Evolutionary conservation across 2,888 invertebrate species (phyloP).

Genomic region (Alentia gelatinosa): DNA sequence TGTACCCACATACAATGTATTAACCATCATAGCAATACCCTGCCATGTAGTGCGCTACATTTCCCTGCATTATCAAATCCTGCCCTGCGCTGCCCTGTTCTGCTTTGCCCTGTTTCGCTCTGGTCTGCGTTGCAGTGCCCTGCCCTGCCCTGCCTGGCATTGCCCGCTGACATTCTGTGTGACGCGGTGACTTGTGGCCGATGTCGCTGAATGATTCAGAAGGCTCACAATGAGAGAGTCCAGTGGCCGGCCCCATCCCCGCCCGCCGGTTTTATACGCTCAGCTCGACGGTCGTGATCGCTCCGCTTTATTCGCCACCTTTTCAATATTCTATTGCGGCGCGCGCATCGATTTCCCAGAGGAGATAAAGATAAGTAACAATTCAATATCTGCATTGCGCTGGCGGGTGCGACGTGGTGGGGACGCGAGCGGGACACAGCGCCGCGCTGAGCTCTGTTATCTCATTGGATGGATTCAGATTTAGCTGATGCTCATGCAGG

Average conservation of each 20-base stretch:
- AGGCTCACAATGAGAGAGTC: not conserved
- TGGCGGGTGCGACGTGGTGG: not conserved
- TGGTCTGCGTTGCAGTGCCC: not conserved
- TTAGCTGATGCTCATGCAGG: not conserved
- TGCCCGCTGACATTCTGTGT: not conserved
- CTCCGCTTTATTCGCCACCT: not conserved
- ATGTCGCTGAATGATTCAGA: not conserved
- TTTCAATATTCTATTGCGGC: not conserved
- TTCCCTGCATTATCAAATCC: no score
- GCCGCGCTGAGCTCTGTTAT: not conserved
- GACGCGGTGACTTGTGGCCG: not conserved
- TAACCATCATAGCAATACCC: no score
- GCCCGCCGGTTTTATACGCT: not conserved
- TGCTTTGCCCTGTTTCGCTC: not conserved
- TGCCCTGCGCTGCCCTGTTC: not conserved
- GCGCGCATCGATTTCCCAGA: not conserved
- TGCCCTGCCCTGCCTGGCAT: not conserved
- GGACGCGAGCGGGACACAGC: not conserved
- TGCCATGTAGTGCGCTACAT: no score
- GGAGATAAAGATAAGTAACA: not conserved
- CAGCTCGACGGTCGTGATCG: not conserved
- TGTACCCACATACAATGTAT: no score
- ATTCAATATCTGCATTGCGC: not conserved
- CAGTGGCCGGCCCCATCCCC: not conserved
- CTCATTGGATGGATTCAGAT: not conserved